Evolutionary conservation across 53 echinoderm and acorn worm species (phyloP).

Genomic region (Antedon mediterranea): DNA sequence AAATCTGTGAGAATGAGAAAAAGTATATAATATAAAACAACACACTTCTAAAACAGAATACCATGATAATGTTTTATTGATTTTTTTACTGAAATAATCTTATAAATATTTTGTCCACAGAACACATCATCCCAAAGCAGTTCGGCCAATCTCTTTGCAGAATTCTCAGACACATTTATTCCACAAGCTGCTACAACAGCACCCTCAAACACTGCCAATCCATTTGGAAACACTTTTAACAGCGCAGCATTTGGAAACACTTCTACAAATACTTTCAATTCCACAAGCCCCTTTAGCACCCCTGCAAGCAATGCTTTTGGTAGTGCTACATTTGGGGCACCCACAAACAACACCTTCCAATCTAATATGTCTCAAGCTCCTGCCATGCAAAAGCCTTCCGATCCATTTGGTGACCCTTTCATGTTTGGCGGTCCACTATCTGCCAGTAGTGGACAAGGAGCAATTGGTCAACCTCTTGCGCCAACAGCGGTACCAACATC

Average conservation of each 20-base stretch:
- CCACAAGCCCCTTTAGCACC: constrained; percentile 1
- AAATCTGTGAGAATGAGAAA: no score
- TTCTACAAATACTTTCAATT: not conserved
- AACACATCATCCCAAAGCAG: not conserved
- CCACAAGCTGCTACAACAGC: constrained; percentile 8
- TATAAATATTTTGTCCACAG: not conserved
- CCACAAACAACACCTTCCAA: not conserved
- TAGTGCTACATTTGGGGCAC: not conserved
- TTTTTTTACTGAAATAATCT: no score
- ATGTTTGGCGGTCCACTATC: not conserved
- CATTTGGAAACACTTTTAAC: constrained; percentile 14
- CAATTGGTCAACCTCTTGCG: constrained; percentile 14
- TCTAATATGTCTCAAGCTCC: not conserved
- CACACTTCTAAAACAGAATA: no score
- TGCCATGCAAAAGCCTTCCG: constrained; percentile 2
- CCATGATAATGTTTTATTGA: no score
- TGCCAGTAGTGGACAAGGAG: not conserved
- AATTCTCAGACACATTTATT: constrained; percentile 58
- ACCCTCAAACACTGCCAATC: not conserved
- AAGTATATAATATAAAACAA: no score
- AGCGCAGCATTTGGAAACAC: not conserved
- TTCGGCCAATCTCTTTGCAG: constrained; percentile 76
- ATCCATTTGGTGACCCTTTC: constrained; percentile 23
- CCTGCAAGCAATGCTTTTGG: constrained; percentile 8
- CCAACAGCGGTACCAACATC: constrained; percentile 26